Base-by-base conservation (phyloP, 2,797 vertebrate genomes). In the Lacerta agilis region DNA sequence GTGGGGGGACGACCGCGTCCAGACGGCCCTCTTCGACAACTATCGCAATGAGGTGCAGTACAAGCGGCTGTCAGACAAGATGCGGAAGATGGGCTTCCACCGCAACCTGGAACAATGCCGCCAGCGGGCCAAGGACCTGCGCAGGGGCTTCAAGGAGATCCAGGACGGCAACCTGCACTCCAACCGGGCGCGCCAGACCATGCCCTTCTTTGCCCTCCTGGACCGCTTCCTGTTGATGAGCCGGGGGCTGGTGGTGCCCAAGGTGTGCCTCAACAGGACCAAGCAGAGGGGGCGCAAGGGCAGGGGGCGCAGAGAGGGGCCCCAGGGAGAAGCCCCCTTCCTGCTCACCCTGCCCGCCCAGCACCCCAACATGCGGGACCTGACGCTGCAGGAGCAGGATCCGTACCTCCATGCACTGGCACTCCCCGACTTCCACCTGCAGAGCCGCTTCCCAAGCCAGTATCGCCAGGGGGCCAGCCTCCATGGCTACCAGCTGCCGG, bases 91-190 rank as follows among this genome's bases (percentile, higher is more conserved):
- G 85, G 85, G 85, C 77, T 86, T 86, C 85, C 85, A 41, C 15
- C 77, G 85, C n/a, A 86, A 72, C 85, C 85, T 86, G 77, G 85
- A 80, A 45, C 85, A 86, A 77, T 86, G 85, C 49, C 85, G 85
- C 23, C 85, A 86, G 66, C 77, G 85, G 2, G 85, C 85, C 85
- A 86, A 86, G 11, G 85, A 86, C 38, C 77, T 86, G 45, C 13
- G 85, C 29, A 45, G 77, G 1, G 85, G 85, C 15, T 86, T 86
- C 85, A 86, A 86, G 43, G 85, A 86, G 85, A 80, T 86, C 77
- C 18, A 86, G 23, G 85, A 72, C 25, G 85, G 85, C 33, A 6
- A 86, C 67, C 66, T 58, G 1, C 85, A 41, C 23, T 86, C 85
- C 77, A 79, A 80, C 85, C 85, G 85, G 0, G 85, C 85, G 2